Percentiles rank a stretch among this genome's conserved stretches.
These are phyloP conservation scores for Bufotes viridis DNA, from an alignment of 2,797 vertebrate genomes.

Conservation along the genomic window DNA sequence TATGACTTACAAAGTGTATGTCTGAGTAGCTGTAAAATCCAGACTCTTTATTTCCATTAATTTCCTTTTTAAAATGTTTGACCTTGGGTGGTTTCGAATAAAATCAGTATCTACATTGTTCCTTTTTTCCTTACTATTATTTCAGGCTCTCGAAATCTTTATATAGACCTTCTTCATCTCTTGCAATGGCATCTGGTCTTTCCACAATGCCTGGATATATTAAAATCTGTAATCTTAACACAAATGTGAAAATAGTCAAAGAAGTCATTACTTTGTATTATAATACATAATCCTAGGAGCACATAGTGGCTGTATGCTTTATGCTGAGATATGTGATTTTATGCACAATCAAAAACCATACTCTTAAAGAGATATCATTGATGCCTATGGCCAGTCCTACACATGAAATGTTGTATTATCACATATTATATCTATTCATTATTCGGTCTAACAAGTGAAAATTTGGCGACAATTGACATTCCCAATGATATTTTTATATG, in stretches of 20 bases:
- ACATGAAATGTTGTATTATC: background rate
- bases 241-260: conserved; percentile 49
- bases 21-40: background rate
- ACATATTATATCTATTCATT: background rate
- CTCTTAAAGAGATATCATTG: background rate
- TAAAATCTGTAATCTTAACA: conserved; percentile 46
- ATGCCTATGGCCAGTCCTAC: background rate
- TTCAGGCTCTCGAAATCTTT: conserved; percentile 39
- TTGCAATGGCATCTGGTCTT: conserved; percentile 23
- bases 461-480: no score
- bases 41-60: conserved; percentile 10
- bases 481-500: no score
- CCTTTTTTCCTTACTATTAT: conserved; percentile 38
- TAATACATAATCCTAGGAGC: conserved; percentile 45
- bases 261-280: conserved; percentile 38
- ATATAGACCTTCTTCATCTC: conserved; percentile 45
- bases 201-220: conserved; percentile 23
- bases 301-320: conserved; percentile 1
- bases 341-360: conserved; percentile 8
- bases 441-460: no score
- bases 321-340: conserved; percentile 33
- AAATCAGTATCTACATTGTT: conserved; percentile 52
- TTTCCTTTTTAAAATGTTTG: conserved; percentile 36
- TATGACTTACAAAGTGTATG: background rate
- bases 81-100: conserved; percentile 38